A percentile compares a stretch with the other conserved stretches of the same genome.
phyloP scores from a whole-genome alignment of 2,888 invertebrate species.

The Orgyia antiqua region DNA sequence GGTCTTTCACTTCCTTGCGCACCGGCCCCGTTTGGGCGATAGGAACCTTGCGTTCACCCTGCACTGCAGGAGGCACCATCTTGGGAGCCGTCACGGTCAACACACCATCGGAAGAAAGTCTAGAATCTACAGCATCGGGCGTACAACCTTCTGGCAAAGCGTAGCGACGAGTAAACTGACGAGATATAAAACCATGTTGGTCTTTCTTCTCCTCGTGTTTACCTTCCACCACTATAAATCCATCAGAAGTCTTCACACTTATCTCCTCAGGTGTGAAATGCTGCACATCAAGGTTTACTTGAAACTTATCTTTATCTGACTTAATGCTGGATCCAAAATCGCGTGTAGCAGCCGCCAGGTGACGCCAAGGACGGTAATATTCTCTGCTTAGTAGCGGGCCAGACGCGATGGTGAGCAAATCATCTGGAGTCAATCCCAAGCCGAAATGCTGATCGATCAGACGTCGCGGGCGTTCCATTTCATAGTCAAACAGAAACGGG shows the following conservation, averaged over 20 bases:
- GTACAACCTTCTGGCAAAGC: slow-evolving; percentile 85
- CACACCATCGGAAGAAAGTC: slow-evolving; percentile 86
- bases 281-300: slow-evolving; percentile 84
- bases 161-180: slow-evolving; percentile 87
- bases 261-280: slow-evolving; percentile 88
- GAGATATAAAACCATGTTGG: slow-evolving; percentile 84
- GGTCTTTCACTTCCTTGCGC: slow-evolving; percentile 71
- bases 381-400: slow-evolving; percentile 43
- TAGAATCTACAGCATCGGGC: slow-evolving; percentile 82
- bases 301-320: slow-evolving; percentile 64
- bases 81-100: slow-evolving; percentile 82
- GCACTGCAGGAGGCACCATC: slow-evolving; percentile 43
- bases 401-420: slow-evolving; percentile 46
- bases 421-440: slow-evolving; percentile 67
- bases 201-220: slow-evolving; percentile 89
- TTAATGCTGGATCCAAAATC: slow-evolving; percentile 76
- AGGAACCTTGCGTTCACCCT: slow-evolving; percentile 75
- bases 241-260: slow-evolving; percentile 84
- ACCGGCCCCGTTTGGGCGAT: slow-evolving; percentile 80
- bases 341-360: slow-evolving; percentile 61
- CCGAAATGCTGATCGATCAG: slow-evolving; percentile 76
- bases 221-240: slow-evolving; percentile 84
- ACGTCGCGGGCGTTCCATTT: slow-evolving; percentile 59
- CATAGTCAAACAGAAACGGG: slow-evolving; percentile 61
- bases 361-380: slow-evolving; percentile 65